Conservation (phyloP, 92 coral and sea anemone genomes). For the Epizoanthus rinbou region DNA sequence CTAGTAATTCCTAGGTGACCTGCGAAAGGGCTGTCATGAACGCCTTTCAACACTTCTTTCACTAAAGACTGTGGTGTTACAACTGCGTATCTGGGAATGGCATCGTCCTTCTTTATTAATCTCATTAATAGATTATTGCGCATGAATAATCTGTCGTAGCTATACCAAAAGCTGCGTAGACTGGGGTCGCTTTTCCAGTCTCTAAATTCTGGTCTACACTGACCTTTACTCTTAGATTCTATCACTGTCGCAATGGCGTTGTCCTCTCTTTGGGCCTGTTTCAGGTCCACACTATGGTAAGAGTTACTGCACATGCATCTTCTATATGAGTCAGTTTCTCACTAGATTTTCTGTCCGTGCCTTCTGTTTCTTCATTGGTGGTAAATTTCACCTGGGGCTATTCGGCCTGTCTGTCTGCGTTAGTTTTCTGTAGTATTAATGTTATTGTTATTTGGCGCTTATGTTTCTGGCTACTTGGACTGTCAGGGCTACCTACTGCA, state of each 20-base stretch:
- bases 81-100: too few relatives aligned
- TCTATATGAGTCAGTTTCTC: slow-evolving; percentile 4
- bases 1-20: neutral
- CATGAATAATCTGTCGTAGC: slow-evolving; percentile 46
- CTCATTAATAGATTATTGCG: slow-evolving; percentile 35
- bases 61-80: too few relatives aligned
- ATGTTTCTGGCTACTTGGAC: too few relatives aligned
- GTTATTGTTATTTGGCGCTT: too few relatives aligned
- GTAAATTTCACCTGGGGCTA: too few relatives aligned
- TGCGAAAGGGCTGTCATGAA: too few relatives aligned
- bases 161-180: slow-evolving; percentile 35
- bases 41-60: too few relatives aligned
- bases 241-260: slow-evolving; percentile 2
- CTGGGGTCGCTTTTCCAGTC: slow-evolving; percentile 31
- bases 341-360: neutral
- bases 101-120: too few relatives aligned
- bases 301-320: slow-evolving; percentile 23
- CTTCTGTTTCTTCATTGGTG: too few relatives aligned
- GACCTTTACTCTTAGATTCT: slow-evolving; percentile 13
- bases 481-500: too few relatives aligned
- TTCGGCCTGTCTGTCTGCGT: too few relatives aligned
- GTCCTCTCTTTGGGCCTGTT: neutral
- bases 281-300: slow-evolving; percentile 10
- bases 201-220: slow-evolving; percentile 16
- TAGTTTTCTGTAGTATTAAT: too few relatives aligned